A percentile compares a stretch with the other conserved stretches of the same genome.
phyloP scores from a whole-genome alignment of 2,113 vertebrate species.

The Chamaetylas fuelleborni region DNA sequence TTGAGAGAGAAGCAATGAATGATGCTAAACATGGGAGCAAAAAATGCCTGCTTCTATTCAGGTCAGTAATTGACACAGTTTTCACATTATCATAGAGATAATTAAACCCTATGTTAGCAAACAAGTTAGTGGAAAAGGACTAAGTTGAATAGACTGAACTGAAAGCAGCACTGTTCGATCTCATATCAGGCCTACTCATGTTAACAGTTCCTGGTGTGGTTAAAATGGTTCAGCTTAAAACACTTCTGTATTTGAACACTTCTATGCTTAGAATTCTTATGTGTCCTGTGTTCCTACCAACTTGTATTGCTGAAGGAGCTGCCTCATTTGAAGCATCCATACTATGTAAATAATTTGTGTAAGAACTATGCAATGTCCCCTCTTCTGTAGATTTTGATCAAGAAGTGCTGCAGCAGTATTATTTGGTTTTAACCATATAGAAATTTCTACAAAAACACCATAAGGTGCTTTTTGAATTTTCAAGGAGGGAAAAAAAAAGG shows the following conservation, averaged over 20 bases:
- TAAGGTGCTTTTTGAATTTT: neutral
- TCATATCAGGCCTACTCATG: neutral
- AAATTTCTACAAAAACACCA: neutral
- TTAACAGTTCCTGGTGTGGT: neutral
- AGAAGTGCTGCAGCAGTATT: neutral
- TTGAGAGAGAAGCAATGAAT: neutral
- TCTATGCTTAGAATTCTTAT: neutral
- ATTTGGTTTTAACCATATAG: neutral
- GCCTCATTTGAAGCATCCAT: neutral
- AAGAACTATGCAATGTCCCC: neutral
- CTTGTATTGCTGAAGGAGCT: neutral
- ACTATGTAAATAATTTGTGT: neutral
- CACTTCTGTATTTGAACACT: neutral
- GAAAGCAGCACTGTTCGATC: neutral
- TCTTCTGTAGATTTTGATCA: neutral
- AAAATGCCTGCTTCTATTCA: neutral
- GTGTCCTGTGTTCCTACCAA: neutral
- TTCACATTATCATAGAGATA: neutral
- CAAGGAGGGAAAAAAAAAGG: neutral
- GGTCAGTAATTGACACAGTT: neutral
- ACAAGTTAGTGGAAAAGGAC: neutral
- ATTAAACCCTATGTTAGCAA: neutral
- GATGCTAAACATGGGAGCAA: neutral
- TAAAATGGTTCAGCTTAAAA: neutral
- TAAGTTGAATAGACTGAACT: neutral